Evolutionary conservation across 2,113 vertebrate species (phyloP), one percentile per base, ranked within the genome.

Genomic region (Apodemus sylvaticus): DNA sequence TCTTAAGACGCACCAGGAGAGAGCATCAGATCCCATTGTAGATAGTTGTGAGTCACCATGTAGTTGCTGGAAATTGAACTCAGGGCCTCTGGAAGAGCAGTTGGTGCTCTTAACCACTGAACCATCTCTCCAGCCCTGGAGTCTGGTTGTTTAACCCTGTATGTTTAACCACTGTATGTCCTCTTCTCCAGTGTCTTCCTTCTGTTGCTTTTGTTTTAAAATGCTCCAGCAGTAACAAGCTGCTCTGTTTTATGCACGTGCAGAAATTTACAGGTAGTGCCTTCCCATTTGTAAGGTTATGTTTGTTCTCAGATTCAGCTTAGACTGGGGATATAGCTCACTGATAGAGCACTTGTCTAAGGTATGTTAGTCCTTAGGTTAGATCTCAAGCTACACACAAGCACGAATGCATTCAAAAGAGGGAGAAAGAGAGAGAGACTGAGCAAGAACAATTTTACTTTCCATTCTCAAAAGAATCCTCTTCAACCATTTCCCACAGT

Each of bases 381-480:
- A 31, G 7, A 34, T 82, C n/a, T 17, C n/a, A 0, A 73, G 66
- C 17, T 60, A 4, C 29, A 26, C 39, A 14, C 17, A 34, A 48
- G 31, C 58, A 19, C 22, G 3, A 66, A 66, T 66, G 64, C 64
- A 31, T 66, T 29, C 64, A 66, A 13, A 66, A 19, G 53, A 39
- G 26, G 26, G 45, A 48, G 45, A 48, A n/a, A n/a, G 73, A 87
- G 4, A 31, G 3, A 26, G 60, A 42, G 34, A n/a, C 20, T 86
- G 79, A 94, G 12, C 26, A 11, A 26, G 79, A 5, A 13, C 36
- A 36, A n/a, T 64, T 89, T 74, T 89, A 70, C 34, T 71, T 85
- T 96, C 92, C 70, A 91, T 85, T 94, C 58, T 86, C 73, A 81
- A 3, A 94, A 31, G 62, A 93, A 89, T 83, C 20, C 12, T 64